Percentiles rank a stretch among this genome's conserved stretches.
Evolutionary conservation across 2,797 vertebrate species (phyloP).

Genomic region (Geotria australis): DNA sequence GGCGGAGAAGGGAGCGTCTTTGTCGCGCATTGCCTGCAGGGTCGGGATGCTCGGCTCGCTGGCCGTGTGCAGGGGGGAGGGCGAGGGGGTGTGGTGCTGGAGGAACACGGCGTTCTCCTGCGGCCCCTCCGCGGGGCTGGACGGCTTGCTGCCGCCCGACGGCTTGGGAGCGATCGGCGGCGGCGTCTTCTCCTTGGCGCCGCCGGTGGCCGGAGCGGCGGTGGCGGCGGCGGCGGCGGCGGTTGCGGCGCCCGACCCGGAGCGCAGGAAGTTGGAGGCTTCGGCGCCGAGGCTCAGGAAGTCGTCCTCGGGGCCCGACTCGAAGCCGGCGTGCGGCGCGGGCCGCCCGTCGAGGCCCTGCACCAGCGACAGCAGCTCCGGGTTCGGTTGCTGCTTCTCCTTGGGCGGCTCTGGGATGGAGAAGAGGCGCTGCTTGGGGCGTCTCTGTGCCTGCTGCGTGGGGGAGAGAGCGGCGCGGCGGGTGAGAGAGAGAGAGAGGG

Average conservation of each 20-base stretch:
- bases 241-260: slow-evolving; percentile 1
- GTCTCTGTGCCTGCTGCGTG: not conserved
- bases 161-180: slow-evolving; percentile 91
- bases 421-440: slow-evolving; percentile 46
- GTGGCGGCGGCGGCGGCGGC: too few relatives aligned
- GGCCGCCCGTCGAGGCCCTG: slow-evolving; percentile 18
- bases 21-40: too few relatives aligned
- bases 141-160: not conserved
- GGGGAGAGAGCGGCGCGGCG: not conserved
- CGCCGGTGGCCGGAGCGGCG: too few relatives aligned
- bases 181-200: slow-evolving; percentile 42
- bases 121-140: too few relatives aligned
- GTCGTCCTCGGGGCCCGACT: slow-evolving; percentile 79
- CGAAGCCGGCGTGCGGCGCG: slow-evolving; percentile 26
- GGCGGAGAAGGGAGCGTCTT: too few relatives aligned
- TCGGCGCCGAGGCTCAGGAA: slow-evolving; percentile 92
- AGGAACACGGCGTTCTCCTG: too few relatives aligned
- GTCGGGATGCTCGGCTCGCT: too few relatives aligned
- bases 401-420: slow-evolving; percentile 70
- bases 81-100: too few relatives aligned
- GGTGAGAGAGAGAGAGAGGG: not conserved
- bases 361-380: slow-evolving; percentile 51
- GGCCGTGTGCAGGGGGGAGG: too few relatives aligned
- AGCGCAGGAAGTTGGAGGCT: slow-evolving; percentile 90
- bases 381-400: slow-evolving; percentile 37